A percentile compares a stretch with the other conserved stretches of the same genome.
These are phyloP conservation scores for Zingel zingel DNA, from an alignment of 2,113 vertebrate genomes.

Conservation along the genomic window DNA sequence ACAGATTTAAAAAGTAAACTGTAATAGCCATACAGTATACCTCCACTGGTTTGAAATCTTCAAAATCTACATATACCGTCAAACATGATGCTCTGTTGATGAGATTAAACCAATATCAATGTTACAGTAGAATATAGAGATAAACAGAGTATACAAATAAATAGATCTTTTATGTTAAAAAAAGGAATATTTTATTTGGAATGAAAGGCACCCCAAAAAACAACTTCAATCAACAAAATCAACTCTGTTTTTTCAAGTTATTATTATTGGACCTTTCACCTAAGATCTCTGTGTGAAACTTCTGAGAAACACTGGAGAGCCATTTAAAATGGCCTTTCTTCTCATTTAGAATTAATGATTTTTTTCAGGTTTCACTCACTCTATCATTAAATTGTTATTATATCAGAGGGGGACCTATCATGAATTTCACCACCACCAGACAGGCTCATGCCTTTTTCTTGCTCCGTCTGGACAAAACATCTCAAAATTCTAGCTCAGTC, in stretches of 20 bases:
- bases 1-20: slow-evolving; percentile 33
- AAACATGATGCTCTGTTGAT: neutral
- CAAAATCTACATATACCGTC: neutral
- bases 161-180: neutral
- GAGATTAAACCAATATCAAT: neutral
- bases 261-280: neutral
- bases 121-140: neutral
- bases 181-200: neutral
- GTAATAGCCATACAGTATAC: slow-evolving; percentile 7
- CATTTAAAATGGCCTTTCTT: neutral
- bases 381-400: neutral
- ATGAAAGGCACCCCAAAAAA: neutral
- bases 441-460: neutral
- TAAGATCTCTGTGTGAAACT: neutral
- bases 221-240: neutral
- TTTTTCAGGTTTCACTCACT: neutral
- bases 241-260: neutral
- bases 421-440: neutral
- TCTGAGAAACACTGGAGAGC: neutral
- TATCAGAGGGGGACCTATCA: neutral
- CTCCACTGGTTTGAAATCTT: neutral
- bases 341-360: neutral
- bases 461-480: too few relatives aligned
- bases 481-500: too few relatives aligned
- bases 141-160: too few relatives aligned